Percentiles rank a stretch among this genome's conserved stretches.
These are phyloP conservation scores for Pyxicephalus adspersus DNA, from an alignment of 2,113 vertebrate genomes.

Conservation along the genomic window DNA sequence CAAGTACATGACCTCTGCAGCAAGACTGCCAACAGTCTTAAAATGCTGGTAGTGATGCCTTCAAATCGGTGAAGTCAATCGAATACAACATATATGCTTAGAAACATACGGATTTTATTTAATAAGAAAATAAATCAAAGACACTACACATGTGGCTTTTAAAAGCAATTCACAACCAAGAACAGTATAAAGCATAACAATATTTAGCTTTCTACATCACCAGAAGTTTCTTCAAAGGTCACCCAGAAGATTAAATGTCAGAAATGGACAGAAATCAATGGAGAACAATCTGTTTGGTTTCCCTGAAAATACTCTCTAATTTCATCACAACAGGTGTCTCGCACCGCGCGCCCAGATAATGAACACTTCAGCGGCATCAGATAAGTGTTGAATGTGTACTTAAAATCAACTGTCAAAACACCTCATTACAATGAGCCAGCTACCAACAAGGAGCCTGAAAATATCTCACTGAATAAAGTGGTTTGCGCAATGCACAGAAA, in stretches of 20 bases:
- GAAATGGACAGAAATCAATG: conserved; percentile 45
- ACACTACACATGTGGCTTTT: not conserved
- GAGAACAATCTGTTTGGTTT: conserved; percentile 47
- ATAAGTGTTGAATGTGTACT: conserved; percentile 49
- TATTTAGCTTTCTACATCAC: conserved; percentile 21
- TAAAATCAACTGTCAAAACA: conserved; percentile 53
- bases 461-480: not conserved
- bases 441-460: conserved; percentile 31
- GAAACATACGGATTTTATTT: not conserved
- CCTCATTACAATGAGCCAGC: conserved; percentile 30
- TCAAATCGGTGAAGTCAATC: too few relatives aligned
- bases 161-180: conserved; percentile 15
- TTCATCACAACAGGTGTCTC: conserved; percentile 51
- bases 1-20: too few relatives aligned
- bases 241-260: conserved; percentile 50
- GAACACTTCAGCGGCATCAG: conserved; percentile 48
- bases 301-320: conserved; percentile 31
- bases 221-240: conserved; percentile 45
- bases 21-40: too few relatives aligned
- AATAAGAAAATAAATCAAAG: conserved; percentile 4
- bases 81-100: not conserved
- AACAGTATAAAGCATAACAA: conserved; percentile 11
- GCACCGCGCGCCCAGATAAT: conserved; percentile 22
- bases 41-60: too few relatives aligned
- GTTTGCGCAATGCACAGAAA: not conserved